These are phyloP conservation scores for Nowickia ferox DNA, from an alignment of 2,888 invertebrate genomes.

Conservation along the genomic window DNA sequence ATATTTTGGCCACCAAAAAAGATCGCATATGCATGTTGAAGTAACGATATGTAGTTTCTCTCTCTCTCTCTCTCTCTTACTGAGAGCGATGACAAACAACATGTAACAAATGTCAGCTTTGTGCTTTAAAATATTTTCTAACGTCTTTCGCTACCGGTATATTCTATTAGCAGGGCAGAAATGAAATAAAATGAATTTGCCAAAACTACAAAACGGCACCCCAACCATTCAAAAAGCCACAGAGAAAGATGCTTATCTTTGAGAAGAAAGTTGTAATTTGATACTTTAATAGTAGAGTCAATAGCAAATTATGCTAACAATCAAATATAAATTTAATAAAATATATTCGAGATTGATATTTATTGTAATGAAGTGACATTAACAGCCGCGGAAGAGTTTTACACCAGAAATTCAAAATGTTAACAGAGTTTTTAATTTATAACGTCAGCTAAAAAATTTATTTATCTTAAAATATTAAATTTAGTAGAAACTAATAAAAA, in stretches of 20 bases:
- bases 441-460: background rate
- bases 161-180: background rate
- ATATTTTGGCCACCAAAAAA: too few relatives aligned
- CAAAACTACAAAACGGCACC: too few relatives aligned
- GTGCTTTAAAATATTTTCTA: constrained; percentile 17
- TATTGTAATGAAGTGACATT: constrained; percentile 14
- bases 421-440: background rate
- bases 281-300: constrained; percentile 31
- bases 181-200: background rate
- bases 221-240: background rate
- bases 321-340: constrained; percentile 42
- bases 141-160: constrained; percentile 47
- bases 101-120: background rate
- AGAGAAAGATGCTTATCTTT: constrained; percentile 19
- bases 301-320: constrained; percentile 34
- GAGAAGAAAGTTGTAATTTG: constrained; percentile 24
- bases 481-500: background rate
- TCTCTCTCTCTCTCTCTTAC: too few relatives aligned
- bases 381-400: background rate
- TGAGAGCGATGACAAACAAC: background rate
- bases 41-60: too few relatives aligned
- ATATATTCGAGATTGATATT: constrained; percentile 4
- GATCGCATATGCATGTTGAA: too few relatives aligned
- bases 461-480: background rate
- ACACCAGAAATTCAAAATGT: background rate